These are phyloP conservation scores for Ecliptopera silaceata DNA, from an alignment of 2,888 invertebrate species.

Conservation along the genomic window DNA sequence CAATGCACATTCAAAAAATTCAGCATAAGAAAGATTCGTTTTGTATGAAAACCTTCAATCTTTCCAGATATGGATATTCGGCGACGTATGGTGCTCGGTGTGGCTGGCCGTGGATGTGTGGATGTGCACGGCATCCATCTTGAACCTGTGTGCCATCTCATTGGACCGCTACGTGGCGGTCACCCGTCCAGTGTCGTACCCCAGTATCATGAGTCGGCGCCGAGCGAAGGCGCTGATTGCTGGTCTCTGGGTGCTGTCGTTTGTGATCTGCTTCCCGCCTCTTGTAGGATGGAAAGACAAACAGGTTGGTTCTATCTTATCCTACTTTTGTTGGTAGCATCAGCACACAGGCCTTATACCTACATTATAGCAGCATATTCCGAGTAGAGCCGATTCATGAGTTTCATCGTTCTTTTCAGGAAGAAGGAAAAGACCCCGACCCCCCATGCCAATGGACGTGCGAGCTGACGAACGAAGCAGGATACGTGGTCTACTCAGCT, in stretches of 20 bases:
- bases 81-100: slow-evolving; percentile 96
- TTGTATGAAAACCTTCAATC: background rate
- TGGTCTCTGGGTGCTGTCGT: slow-evolving; percentile 97
- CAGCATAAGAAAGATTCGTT: too few relatives aligned
- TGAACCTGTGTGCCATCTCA: slow-evolving; percentile 97
- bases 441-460: slow-evolving; percentile 93
- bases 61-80: slow-evolving; percentile 96
- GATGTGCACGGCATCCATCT: slow-evolving; percentile 99
- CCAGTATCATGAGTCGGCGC: slow-evolving; percentile 93
- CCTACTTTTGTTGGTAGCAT: too few relatives aligned
- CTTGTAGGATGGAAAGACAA: slow-evolving; percentile 95
- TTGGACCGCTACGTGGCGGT: slow-evolving; percentile 98
- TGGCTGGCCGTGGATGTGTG: slow-evolving; percentile 99
- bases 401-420: slow-evolving; percentile 45
- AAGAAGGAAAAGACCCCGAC: slow-evolving; percentile 66
- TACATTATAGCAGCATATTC: too few relatives aligned
- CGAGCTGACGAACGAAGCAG: slow-evolving; percentile 95
- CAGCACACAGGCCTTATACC: too few relatives aligned
- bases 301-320: slow-evolving; percentile 53
- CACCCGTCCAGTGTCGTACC: slow-evolving; percentile 97
- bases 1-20: too few relatives aligned
- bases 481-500: slow-evolving; percentile 98
- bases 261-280: slow-evolving; percentile 98
- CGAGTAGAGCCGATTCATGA: too few relatives aligned
- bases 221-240: slow-evolving; percentile 94